These are phyloP conservation scores for Tromatobia lineatoria DNA, from an alignment of 2,888 invertebrate species.

Conservation along the genomic window DNA sequence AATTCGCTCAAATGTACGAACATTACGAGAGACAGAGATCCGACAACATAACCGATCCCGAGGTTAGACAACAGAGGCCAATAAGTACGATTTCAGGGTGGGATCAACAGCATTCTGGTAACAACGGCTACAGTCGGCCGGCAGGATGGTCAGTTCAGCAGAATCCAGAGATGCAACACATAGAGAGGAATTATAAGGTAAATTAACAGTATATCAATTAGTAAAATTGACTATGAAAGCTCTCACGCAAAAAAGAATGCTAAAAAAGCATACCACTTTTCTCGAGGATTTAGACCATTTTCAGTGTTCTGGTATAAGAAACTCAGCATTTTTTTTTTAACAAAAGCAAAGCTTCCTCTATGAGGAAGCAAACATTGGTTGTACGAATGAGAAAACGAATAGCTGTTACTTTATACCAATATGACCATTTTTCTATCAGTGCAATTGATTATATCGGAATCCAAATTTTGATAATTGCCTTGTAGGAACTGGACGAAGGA, in stretches of 20 bases:
- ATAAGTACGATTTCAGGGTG: conserved; percentile 98
- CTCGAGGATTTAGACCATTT: too few relatives aligned
- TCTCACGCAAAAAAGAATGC: too few relatives aligned
- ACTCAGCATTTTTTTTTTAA: too few relatives aligned
- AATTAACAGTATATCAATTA: neutral
- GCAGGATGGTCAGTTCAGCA: conserved; percentile 81
- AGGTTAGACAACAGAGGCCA: conserved; percentile 96
- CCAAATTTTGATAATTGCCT: neutral
- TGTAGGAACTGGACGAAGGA: conserved; percentile 82
- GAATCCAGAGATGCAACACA: conserved; percentile 79
- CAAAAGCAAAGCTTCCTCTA: too few relatives aligned
- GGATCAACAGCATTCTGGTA: conserved; percentile 89
- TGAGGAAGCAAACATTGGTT: too few relatives aligned
- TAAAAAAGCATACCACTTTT: too few relatives aligned
- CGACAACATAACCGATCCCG: conserved; percentile 98
- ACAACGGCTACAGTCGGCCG: conserved; percentile 82
- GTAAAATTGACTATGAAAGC: too few relatives aligned
- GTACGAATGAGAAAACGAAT: too few relatives aligned
- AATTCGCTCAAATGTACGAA: conserved; percentile 99
- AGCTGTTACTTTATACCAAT: too few relatives aligned
- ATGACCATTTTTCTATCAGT: too few relatives aligned
- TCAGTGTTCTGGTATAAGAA: too few relatives aligned
- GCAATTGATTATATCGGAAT: neutral
- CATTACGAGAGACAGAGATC: conserved; percentile 97
- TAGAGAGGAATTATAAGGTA: conserved; percentile 81